Base-by-base conservation (phyloP, 2,888 invertebrate genomes). In the Hoplodrina ambigua region DNA sequence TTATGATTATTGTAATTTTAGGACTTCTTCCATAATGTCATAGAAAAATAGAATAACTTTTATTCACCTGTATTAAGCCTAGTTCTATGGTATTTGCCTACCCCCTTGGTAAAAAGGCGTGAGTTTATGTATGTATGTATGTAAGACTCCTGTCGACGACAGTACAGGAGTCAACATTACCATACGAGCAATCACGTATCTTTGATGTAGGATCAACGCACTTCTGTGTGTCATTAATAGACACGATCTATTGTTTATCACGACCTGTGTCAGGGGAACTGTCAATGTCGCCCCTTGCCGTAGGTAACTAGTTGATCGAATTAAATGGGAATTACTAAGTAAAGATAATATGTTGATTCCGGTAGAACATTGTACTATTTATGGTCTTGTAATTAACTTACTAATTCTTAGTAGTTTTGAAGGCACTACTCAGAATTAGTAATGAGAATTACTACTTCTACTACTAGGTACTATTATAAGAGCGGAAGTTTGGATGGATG, bases 211-310 rank as follows among this genome's bases (percentile, higher is more conserved):
- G 63, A 80, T 69, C 70, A 67, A 75, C 59, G 62, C 55, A 75
- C 62, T 54, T 60, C 54, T 52, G 53, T 17, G 41, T 61, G 49
- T 59, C 64, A 49, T 56, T 57, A 69, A 6, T 10, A 41, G n/a
- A 8, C 71, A 70, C 81, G 70, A 60, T n/a, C 62, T 20, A 63
- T 69, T 65, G 58, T 80, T 56, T 71, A 67, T 78, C 81, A 81
- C 78, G 78, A 78, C 46, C 65, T 25, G 17, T 63, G 50, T 37
- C 52, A 44, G 62, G 56, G 44, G 33, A 57, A 75, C 69, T n/a
- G 46, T 81, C 78, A 67, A 67, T 49, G 67, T 44, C 53, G 13
- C 25, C 63, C 52, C 63, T 33, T 54, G 19, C 30, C 46, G 4
- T 41, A 1, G 17, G 17, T 17, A 17, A 46, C 17, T 17, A 46